Evolutionary conservation across 2,888 invertebrate species (phyloP).

Genomic region (Cryptus viduatorius): DNA sequence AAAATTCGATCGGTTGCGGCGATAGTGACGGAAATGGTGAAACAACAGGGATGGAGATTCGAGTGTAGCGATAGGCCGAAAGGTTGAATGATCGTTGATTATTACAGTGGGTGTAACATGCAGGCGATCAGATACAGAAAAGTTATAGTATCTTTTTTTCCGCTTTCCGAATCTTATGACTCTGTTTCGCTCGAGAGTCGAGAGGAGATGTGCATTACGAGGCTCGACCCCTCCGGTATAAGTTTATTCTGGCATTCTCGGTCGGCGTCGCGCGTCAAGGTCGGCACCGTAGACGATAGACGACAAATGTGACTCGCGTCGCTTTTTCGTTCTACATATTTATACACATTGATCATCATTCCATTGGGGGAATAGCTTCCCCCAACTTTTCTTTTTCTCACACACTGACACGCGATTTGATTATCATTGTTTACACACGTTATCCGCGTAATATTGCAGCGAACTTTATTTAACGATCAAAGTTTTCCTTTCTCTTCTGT

Average conservation of each 20-base stretch:
- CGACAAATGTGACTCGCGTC: not conserved
- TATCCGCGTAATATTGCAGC: not conserved
- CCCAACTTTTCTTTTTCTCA: not conserved
- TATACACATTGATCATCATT: not conserved
- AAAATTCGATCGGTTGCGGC: not conserved
- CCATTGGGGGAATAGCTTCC: not conserved
- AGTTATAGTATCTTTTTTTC: not conserved
- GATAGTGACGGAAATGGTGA: not conserved
- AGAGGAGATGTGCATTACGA: not conserved
- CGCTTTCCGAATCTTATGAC: not conserved
- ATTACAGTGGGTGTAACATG: not conserved
- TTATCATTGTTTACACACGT: not conserved
- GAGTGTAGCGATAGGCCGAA: not conserved
- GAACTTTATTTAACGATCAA: not conserved
- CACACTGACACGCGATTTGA: not conserved
- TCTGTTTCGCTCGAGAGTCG: not conserved
- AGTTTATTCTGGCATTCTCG: conserved; percentile 17
- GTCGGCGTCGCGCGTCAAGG: conserved; percentile 6
- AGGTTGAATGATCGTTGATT: not conserved
- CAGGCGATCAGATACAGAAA: not conserved
- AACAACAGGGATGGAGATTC: not conserved
- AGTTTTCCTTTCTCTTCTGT: not conserved
- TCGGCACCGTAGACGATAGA: conserved; percentile 6
- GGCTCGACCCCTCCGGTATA: not conserved
- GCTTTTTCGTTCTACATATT: not conserved